Base-by-base conservation (phyloP, 2,888 invertebrate genomes). In the Drosophila eohydei region DNA sequence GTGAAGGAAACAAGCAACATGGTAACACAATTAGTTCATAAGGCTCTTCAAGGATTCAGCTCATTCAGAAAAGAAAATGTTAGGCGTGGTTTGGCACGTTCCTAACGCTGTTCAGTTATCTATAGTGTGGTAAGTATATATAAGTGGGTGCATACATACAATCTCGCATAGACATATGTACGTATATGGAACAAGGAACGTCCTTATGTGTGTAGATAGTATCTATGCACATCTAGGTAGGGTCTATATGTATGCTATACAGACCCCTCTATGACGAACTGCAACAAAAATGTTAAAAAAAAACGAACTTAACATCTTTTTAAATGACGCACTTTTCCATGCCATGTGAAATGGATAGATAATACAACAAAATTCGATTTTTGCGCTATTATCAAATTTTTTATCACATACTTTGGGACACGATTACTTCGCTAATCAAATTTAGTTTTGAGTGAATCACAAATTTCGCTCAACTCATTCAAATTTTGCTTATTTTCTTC, bases 31-130 rank as follows among this genome's bases (percentile, higher is more conserved):
- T 71, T 80, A 80, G 66, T 80, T 72, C 51, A 65, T 46, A 50
- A 52, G 51, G 63, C 54, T 55, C 55, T 67, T 76, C 40, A 71
- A 79, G 65, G 56, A 71, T 67, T 61, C 21, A 64, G 56, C 50
- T 56, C 43, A 67, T 64, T 67, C 44, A 66, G 44, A 36, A 59
- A 16, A 16, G 1, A 28, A 62, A 64, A 58, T 61, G 57, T 71
- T 71, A 78, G 81, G 80, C 68, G 80, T 78, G 80, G 74, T 67
- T 71, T 70, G 79, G 65, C 79, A 82, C 71, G 72, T 81, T 75
- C 66, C 66, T 71, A 57, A 57, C 30, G 43, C 28, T 56, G 36
- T 55, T 57, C 54, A 69, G 26, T 50, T 54, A 55, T 46, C 40
- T 61, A 59, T 59, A 26, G 26, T 54, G 54, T 36, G 38, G 30